Evolutionary conservation across 2,797 vertebrate genomes (phyloP), one percentile per base, ranked within the genome.

Genomic region (Tiaroga cobitis): DNA sequence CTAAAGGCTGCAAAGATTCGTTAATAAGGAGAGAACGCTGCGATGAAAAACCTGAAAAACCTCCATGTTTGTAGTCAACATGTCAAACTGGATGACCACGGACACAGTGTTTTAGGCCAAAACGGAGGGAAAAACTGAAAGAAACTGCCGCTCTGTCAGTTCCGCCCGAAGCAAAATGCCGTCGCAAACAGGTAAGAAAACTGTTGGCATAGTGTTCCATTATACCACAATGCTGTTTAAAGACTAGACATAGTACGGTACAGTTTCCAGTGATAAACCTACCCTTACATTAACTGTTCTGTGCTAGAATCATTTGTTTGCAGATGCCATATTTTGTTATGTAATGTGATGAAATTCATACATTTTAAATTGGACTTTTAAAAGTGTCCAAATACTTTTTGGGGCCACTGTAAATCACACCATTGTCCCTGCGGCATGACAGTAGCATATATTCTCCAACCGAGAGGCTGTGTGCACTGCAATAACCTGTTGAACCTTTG

Each of bases 251-350:
- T 51, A 54, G 51, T 54, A 51, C 4, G 7, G 19, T 51, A 21
- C 18, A 8, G 19, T 54, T 21, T 54, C 21, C 51, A 21, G 51
- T 54, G 51, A 54, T 54, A 54, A 19, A 21, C 19, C 19, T 54
- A 21, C 51, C 19, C 51, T 54, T 54, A 54, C 51, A 8, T 19
- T 51, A 51, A 51, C 18, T 19, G 18, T 7, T 51, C 18, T 51
- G 19, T 21, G n/a, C 59, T 79, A 43, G 8, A 29, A 29, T 79
- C 26, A 39, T 63, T 65, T 32, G 59, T 46, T 65, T 65, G 18
- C 56, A 61, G 4, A 10, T 78, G 54, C 34, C 43, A 80, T 80
- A 39, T 73, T 78, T 34, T 63, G 76, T 85, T 87, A 85, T 82
- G 59, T 39, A 85, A 87, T 76, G 79, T 41, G n/a, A 46, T 51